Evolutionary conservation across 2,113 vertebrate species (phyloP).

Genomic region (Rhinolophus ferrumequinum): DNA sequence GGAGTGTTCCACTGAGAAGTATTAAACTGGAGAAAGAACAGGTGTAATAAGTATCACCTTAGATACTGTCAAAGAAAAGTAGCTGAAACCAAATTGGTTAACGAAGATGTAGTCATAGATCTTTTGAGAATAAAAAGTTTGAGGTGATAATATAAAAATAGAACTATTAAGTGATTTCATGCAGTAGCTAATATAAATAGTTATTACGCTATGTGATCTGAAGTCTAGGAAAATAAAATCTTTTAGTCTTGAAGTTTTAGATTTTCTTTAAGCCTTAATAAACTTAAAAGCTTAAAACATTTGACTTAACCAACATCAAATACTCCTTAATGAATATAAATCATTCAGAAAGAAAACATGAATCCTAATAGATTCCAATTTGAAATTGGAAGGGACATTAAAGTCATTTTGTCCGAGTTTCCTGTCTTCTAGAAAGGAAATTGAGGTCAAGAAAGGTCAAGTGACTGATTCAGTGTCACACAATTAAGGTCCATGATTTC

Average conservation of each 20-base stretch:
- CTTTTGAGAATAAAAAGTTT: constrained; percentile 45
- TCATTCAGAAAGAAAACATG: constrained; percentile 46
- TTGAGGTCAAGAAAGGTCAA: constrained; percentile 49
- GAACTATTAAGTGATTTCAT: constrained; percentile 41
- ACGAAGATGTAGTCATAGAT: constrained; percentile 55
- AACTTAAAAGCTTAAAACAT: constrained; percentile 8
- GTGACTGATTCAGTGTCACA: neutral
- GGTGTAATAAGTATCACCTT: constrained; percentile 58
- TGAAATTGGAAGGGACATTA: neutral
- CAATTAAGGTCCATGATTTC: neutral
- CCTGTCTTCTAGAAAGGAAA: constrained; percentile 46
- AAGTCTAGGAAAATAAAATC: constrained; percentile 11
- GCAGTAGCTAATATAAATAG: neutral
- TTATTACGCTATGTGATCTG: neutral
- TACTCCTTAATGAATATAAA: constrained; percentile 51
- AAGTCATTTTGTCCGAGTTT: constrained; percentile 57
- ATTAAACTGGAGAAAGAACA: constrained; percentile 39
- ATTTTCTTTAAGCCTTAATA: constrained; percentile 5
- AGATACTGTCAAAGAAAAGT: constrained; percentile 46
- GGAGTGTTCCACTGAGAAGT: neutral
- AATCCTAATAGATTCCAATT: constrained; percentile 16
- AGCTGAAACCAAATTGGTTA: constrained; percentile 24
- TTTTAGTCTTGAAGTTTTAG: neutral
- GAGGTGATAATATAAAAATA: constrained; percentile 59
- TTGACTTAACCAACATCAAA: constrained; percentile 46